Evolutionary conservation across 2,113 vertebrate species (phyloP).

Genomic region (Platycercus adscitus): DNA sequence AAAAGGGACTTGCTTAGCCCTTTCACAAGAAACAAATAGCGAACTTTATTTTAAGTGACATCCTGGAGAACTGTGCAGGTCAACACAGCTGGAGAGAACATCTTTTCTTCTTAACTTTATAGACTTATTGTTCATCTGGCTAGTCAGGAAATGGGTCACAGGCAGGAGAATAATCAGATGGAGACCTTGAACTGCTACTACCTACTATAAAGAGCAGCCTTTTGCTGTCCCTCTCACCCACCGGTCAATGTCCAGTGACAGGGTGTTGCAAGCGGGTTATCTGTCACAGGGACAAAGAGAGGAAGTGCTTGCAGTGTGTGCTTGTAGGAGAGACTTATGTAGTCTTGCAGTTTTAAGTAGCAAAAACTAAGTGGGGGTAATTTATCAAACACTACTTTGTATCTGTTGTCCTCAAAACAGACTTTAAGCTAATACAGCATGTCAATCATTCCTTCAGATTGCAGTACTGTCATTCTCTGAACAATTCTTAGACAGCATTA

Average conservation of each 20-base stretch:
- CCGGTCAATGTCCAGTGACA: not conserved
- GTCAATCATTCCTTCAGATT: not conserved
- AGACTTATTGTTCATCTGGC: slow-evolving; percentile 54
- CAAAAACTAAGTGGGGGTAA: not conserved
- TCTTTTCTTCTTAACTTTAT: slow-evolving; percentile 37
- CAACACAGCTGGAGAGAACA: slow-evolving; percentile 63
- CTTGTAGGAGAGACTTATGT: not conserved
- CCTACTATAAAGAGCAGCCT: not conserved
- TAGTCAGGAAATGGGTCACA: slow-evolving; percentile 53
- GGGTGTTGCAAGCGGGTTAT: not conserved
- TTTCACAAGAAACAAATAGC: slow-evolving; percentile 24
- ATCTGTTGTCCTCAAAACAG: not conserved
- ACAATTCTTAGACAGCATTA: not conserved
- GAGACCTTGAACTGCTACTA: slow-evolving; percentile 24
- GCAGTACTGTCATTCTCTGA: not conserved
- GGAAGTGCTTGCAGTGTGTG: slow-evolving; percentile 7
- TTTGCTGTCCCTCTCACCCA: not conserved
- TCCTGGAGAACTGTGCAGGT: slow-evolving; percentile 50
- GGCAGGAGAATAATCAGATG: slow-evolving; percentile 37
- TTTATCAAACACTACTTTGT: not conserved
- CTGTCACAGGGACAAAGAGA: not conserved
- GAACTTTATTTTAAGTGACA: slow-evolving; percentile 48
- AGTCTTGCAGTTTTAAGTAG: not conserved
- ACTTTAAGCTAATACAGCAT: not conserved
- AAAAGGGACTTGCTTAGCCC: not conserved